Base-by-base conservation (phyloP, 1,140 invertebrate species). In the Ectropis grisescens region DNA sequence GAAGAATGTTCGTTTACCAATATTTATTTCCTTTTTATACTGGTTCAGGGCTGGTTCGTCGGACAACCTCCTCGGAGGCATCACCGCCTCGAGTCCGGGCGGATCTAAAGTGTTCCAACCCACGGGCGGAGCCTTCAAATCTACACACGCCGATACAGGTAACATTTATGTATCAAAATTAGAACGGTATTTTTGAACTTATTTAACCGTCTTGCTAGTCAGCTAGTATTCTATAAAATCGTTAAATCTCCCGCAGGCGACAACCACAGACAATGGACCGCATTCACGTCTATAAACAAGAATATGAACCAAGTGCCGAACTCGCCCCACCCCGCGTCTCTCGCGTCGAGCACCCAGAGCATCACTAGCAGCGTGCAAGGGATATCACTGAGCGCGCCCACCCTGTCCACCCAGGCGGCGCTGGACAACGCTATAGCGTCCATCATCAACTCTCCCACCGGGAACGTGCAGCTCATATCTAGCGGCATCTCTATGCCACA, bases 101-200 rank as follows among this genome's bases (percentile, higher is more conserved):
- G 91, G 91, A 28, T 86, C 92, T 36, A 89, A 90, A 48, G 90
- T 89, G 50, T 95, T 95, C 78, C 93, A 95, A 78, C 92, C 93
- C 4, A 93, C 91, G 33, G 92, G 93, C 26, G 91, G 92, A 13
- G 93, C 93, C 26, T 95, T 95, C 58, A 93, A 94, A 76, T 92
- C 91, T 6, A 93, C 93, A 84, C 92, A 93, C 22, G 65, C 72
- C 28, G 70, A 76, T 51, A 58, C 42, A 22, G 58, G 75, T 78
- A 60, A 37, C 33, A 25, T 12, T 8, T n/a, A n/a, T n/a, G n/a
- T n/a, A n/a, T n/a, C n/a, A n/a, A n/a, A n/a, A n/a, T n/a, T n/a
- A n/a, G n/a, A n/a, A n/a, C n/a, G n/a, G n/a, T n/a, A n/a, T n/a
- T n/a, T n/a, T n/a, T n/a, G n/a, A n/a, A n/a, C n/a, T n/a, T n/a